Evolutionary conservation across 37 sponge, comb jelly and placozoan species (phyloP), one percentile per base, ranked within the genome.

Genomic region (Bolinopsis microptera): DNA sequence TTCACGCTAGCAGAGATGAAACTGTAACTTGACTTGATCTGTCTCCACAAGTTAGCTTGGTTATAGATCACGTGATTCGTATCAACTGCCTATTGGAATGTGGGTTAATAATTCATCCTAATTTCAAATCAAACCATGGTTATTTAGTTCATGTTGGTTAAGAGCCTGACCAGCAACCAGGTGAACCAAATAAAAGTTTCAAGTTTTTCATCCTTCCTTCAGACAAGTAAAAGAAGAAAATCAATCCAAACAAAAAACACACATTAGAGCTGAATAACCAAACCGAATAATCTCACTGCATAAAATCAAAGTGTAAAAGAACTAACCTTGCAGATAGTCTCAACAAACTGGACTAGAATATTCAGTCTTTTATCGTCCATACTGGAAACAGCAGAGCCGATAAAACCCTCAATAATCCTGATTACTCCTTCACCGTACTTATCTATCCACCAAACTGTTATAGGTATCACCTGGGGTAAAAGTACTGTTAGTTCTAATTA

Each of bases 341-440:
- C 90, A 0, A 86, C 61, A 48, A 41, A 86, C 61, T 86, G 90
- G 30, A 86, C 90, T 8, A 86, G 90, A n/a, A 86, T 39, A 27
- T 41, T 86, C 16, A 86, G 90, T 39, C 90, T 13, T 34, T 86
- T 86, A 23, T 86, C 90, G 90, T 86, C 90, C 90, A 86, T 86
- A 0, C n/a, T 41, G 2, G 90, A 41, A 0, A 86, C 90, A 1
- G 90, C 90, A 28, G 90, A 23, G 61, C 61, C 61, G 48, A 86
- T 39, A 27, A 86, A 86, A 9, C 90, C 61, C 61, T 86, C 90
- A 21, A 86, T 39, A 86, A 86, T 41, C 41, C 61, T 38, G n/a
- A 86, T 16, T 0, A 86, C 90, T 9, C 61, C 41, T 18, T 86
- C 90, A 24, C 61, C 41, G 48, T 41, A 86, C 90, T 86, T 86